Evolutionary conservation across 2,797 vertebrate genomes (phyloP), one percentile per base, ranked within the genome.

Genomic region (Aldrovandia affinis): DNA sequence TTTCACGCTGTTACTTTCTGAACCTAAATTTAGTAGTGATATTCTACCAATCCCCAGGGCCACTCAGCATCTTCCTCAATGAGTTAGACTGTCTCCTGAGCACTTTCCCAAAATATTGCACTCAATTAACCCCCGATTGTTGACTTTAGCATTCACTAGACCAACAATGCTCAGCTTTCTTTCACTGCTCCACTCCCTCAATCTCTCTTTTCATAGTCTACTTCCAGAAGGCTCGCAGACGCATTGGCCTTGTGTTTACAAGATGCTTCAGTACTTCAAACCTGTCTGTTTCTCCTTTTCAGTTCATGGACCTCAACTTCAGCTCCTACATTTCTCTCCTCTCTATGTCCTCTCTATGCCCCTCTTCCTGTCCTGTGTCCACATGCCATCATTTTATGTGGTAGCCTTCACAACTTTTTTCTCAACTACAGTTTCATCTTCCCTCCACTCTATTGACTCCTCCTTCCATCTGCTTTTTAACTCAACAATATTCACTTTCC

Each of bases 71-170:
- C 42, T 77, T 47, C 36, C 42, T 47, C 22, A n/a, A 47, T 77
- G 42, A 73, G 33, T n/a, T 77, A 25, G 39, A 47, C 39, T 14
- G 22, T 77, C 73, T 39, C 68, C 68, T 44, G 36, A 73, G 73
- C 42, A 77, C 42, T 77, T 77, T 44, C 39, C 42, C 42, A 33
- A 47, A 47, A 77, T 39, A 77, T 44, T 44, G 73, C 73, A 77
- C 73, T 77, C 42, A 44, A 47, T 47, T 47, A 77, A 20, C 68
- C 73, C 55, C 42, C 8, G 20, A 6, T 47, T n/a, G 39, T 77
- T 77, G 42, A 77, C 42, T 77, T 77, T 9, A 77, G 42, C 25
- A 44, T 47, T 77, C 25, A 77, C 4, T 25, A 10, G 42, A 42
- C 44, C 73, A 77, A 77, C 39, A 77, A 25, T 70, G 1, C 65